Evolutionary conservation across 1,140 invertebrate genomes (phyloP), one percentile per base, ranked within the genome.

Genomic region (Drosophila obscura): DNA sequence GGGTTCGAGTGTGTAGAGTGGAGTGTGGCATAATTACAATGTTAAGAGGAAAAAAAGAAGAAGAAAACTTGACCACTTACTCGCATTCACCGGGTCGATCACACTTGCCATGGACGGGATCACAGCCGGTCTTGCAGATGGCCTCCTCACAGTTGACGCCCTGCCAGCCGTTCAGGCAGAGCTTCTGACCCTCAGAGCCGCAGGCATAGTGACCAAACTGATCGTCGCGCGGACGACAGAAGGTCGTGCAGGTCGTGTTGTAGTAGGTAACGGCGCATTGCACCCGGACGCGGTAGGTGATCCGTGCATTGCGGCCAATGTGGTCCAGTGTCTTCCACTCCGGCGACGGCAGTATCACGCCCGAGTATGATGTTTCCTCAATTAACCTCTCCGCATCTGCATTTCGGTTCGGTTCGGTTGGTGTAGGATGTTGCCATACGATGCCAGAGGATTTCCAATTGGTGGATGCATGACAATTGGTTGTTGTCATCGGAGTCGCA

Each of bases 181-280:
- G 95, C 92, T 98, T 98, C 92, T 98, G 96, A 64, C 98, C 98
- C 91, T 96, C 95, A 53, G 95, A 93, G 74, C 96, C 95, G 93
- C 98, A 99, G 56, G 94, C 95, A 93, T 98, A 98, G 93, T 99
- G 98, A 19, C 98, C 98, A 92, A 98, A 98, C 90, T 96, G 95
- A 93, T 99, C 98, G 93, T 99, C 95, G 50, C 97, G 94, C 51
- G 97, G 96, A 58, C 96, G 94, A 93, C 98, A 99, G 90, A 98
- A 96, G 90, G 96, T 97, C 76, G 96, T 97, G 93, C 98, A 99
- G 49, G 96, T 97, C 77, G 96, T 95, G 90, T 98, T 98, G 94
- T 98, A 99, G 93, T 99, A 99, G 93, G 98, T 95, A 79, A 94
- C 94, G 91, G 96, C 95, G 93, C 98, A 99, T 80, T 96, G 94